Base-by-base conservation (phyloP, 2,888 invertebrate genomes). In the Microchrysa polita region DNA sequence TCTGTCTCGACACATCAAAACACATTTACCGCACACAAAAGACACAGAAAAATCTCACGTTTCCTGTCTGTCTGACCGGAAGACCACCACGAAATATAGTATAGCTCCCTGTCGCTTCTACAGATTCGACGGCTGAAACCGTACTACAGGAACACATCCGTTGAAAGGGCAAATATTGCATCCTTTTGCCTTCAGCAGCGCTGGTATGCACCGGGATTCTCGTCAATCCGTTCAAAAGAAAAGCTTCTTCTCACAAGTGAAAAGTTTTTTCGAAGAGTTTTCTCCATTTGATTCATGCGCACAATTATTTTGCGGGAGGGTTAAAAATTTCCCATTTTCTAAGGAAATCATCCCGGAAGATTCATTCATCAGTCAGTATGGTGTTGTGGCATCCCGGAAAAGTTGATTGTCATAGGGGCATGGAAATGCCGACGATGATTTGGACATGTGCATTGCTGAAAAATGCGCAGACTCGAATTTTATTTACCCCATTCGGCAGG, bases 111-210 rank as follows among this genome's bases (percentile, higher is more conserved):
- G 34, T 48, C 48, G 65, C 48, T 65, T 61, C 22, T 72, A 14
- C 72, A 63, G 59, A 67, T 40, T 53, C 75, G 74, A 74, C 65
- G 74, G 74, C 60, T 74, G 23, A 74, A 74, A 72, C 74, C 75
- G 75, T 74, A 75, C 75, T 75, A 75, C 72, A 52, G 61, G 74
- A 52, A 57, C 53, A 72, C 67, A 55, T 14, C 34, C n/a, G 44
- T 34, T 16, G 40, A 40, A 20, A 52, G 23, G 27, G 57, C 61
- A 16, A 55, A 40, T 52, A n/a, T n/a, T 60, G 18, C 23, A 59
- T 22, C 22, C 5, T 27, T 60, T n/a, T n/a, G n/a, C 67, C 48
- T 23, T 61, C 73, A 67, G 14, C n/a, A n/a, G n/a, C n/a, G n/a
- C 53, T 61, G 57, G 73, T 67, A 22, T 7, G 27, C 27, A 34